Conservation (phyloP, 2,797 vertebrate species). For the Phalanger gymnotis region DNA sequence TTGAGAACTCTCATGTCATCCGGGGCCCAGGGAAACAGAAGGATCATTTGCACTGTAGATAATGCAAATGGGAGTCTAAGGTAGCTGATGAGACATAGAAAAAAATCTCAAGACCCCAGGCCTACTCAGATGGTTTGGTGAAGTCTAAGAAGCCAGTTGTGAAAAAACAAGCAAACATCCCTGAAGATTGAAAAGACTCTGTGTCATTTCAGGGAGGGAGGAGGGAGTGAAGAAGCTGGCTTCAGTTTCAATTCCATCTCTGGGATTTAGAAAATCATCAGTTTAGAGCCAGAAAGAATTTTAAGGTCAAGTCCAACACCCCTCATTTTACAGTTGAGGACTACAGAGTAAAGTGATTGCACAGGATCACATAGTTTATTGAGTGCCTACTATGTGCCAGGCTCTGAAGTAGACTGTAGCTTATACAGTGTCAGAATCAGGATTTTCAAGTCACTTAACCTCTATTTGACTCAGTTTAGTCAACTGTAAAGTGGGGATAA, state of each 20-base stretch:
- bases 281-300: not conserved
- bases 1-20: not conserved
- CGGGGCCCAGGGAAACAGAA: not conserved
- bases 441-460: not conserved
- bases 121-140: not conserved
- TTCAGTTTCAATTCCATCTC: not conserved
- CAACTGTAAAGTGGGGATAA: not conserved
- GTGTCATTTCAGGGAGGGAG: not conserved
- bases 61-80: not conserved
- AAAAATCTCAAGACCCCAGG: not conserved
- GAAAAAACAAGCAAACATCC: not conserved
- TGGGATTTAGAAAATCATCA: not conserved
- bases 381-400: not conserved
- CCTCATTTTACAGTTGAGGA: not conserved
- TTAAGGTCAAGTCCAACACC: not conserved
- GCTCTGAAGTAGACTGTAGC: not conserved
- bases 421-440: not conserved
- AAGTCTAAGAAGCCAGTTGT: not conserved
- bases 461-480: not conserved
- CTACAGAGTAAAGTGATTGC: not conserved
- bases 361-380: not conserved
- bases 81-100: not conserved
- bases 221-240: not conserved
- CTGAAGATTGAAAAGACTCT: not conserved
- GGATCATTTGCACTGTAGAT: not conserved